Evolutionary conservation across 2,888 invertebrate genomes (phyloP), one percentile per base, ranked within the genome.

Genomic region (Laspeyria flexula): DNA sequence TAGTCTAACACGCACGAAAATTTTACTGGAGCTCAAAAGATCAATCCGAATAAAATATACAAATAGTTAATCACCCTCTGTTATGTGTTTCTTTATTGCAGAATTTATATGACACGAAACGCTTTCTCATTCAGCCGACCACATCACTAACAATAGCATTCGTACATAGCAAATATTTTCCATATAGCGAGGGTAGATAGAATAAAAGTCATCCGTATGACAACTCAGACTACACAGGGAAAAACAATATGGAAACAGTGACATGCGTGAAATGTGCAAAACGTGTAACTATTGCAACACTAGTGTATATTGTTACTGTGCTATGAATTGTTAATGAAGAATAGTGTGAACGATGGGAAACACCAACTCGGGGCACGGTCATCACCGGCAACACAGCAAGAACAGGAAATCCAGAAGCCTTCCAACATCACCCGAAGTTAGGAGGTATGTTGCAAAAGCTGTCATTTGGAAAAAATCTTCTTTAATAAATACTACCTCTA

Each of bases 401-500:
- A 92, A 81, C 78, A 89, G 94, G 71, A 95, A 95, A 78, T 94
- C 94, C 39, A 91, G 96, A 79, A 96, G 96, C 85, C 90, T 96
- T 79, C 96, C 96, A 55, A 96, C 96, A 63, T 96, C 96, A 47
- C 96, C 96, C 72, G 95, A 95, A 93, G 94, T 95, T 56, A 91
- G 95, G 86, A 95, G 95, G 95, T 95, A 94, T 55, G 29, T 43
- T 35, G 18, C 33, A 12, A 39, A 38, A 18, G 38, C 5, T 2
- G 5, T 5, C 2, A 18, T 18, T 18, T 18, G 5, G 18, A 18
- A 18, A 18, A 3, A 3, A 18, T 18, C 5, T 18, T 18, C 5
- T 3, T 18, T 18, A n/a, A n/a, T n/a, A n/a, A n/a, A n/a, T n/a
- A n/a, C n/a, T n/a, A n/a, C n/a, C n/a, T n/a, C n/a, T n/a, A n/a